phyloP scores from a whole-genome alignment of 2,797 vertebrate genomes.

The Trachurus trachurus region DNA sequence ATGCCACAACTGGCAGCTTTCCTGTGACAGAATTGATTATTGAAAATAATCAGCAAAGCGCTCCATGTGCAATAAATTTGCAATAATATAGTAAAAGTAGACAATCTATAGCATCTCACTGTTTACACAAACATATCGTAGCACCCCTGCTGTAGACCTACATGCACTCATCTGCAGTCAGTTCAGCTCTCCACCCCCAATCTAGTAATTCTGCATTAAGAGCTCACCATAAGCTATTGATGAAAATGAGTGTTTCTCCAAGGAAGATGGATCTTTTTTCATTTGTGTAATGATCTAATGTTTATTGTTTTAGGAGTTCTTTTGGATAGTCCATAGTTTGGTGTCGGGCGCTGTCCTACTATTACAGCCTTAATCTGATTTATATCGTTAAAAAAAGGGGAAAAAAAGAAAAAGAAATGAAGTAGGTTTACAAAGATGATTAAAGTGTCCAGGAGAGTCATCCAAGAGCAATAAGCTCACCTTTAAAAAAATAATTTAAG shows the following conservation, averaged over 20 bases:
- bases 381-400: no score
- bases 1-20: slow-evolving; percentile 28
- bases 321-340: slow-evolving; percentile 8
- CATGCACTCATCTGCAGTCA: slow-evolving; percentile 43
- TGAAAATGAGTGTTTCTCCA: slow-evolving; percentile 43
- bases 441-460: background rate
- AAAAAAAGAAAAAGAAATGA: no score
- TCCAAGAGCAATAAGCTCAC: background rate
- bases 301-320: slow-evolving; percentile 14
- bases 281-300: slow-evolving; percentile 28
- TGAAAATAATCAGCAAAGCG: slow-evolving; percentile 51
- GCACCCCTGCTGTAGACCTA: slow-evolving; percentile 40
- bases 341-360: slow-evolving; percentile 2
- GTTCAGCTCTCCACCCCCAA: slow-evolving; percentile 34
- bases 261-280: slow-evolving; percentile 30
- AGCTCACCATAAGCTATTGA: slow-evolving; percentile 33
- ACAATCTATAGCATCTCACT: slow-evolving; percentile 44
- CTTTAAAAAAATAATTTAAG: background rate
- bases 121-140: slow-evolving; percentile 58
- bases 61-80: slow-evolving; percentile 35
- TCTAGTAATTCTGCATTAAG: slow-evolving; percentile 30
- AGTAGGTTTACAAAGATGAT: background rate
- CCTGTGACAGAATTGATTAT: slow-evolving; percentile 43
- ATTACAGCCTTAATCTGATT: background rate
- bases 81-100: slow-evolving; percentile 58